Evolutionary conservation across 2,113 vertebrate genomes (phyloP).

Genomic region (Anseranas semipalmata): DNA sequence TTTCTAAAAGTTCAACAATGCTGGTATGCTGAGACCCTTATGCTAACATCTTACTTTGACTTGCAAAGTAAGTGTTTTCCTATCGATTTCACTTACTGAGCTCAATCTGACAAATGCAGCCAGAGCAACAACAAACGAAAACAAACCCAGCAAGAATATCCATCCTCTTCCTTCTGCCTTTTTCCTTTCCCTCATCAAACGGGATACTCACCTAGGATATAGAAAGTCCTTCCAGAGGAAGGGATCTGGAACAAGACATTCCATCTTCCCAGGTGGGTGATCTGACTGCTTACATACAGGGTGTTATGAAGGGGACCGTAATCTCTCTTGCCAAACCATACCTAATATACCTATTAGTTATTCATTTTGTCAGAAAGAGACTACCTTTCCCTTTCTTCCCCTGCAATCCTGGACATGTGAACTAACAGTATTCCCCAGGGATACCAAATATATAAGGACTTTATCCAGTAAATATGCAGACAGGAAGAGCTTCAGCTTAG

Average conservation of each 20-base stretch:
- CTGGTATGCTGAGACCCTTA: not conserved
- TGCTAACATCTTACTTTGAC: not conserved
- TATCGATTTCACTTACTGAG: not conserved
- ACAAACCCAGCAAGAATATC: not conserved
- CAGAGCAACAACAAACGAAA: not conserved
- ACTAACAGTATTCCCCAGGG: not conserved
- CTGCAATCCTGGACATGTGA: not conserved
- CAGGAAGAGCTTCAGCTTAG: not conserved
- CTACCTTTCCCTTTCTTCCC: not conserved
- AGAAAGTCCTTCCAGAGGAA: not conserved
- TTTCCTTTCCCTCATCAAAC: not conserved
- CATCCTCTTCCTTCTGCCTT: not conserved
- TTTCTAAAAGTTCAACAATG: not conserved
- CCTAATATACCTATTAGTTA: not conserved
- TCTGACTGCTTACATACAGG: not conserved
- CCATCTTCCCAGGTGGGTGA: not conserved
- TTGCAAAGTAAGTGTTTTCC: not conserved
- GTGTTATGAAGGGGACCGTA: rapidly evolving
- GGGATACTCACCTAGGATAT: not conserved
- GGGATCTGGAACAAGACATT: not conserved
- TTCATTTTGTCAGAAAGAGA: not conserved
- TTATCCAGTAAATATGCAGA: not conserved
- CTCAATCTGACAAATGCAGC: not conserved
- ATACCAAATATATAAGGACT: not conserved
- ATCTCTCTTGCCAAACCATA: not conserved